Conservation (phyloP, 1,140 invertebrate species). For the Bicyclus anynana region DNA sequence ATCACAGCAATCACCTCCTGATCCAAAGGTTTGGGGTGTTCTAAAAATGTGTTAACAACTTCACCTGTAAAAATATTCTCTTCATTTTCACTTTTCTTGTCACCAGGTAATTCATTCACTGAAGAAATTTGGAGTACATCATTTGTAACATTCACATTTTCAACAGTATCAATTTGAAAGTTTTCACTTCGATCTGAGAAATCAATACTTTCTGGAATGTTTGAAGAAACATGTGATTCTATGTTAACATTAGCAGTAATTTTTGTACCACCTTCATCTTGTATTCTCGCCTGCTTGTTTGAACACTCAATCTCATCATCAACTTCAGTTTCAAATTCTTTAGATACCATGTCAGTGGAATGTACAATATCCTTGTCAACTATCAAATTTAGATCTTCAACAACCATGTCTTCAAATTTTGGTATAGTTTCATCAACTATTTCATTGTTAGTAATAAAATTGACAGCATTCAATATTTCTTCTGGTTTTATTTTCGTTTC, state of each 20-base stretch:
- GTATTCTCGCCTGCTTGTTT: slow-evolving; percentile 19
- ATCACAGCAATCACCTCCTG: background rate
- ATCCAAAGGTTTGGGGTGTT: background rate
- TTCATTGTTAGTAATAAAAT: slow-evolving; percentile 23
- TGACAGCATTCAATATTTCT: slow-evolving; percentile 25
- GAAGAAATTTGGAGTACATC: background rate
- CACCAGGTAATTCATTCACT: background rate
- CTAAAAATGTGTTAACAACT: no score
- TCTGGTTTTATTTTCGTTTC: slow-evolving; percentile 17
- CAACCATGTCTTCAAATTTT: slow-evolving; percentile 53
- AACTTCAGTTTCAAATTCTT: slow-evolving; percentile 19
- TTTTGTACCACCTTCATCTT: slow-evolving; percentile 26
- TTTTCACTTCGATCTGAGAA: background rate
- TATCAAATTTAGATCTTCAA: slow-evolving; percentile 73
- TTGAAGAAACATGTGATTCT: background rate
- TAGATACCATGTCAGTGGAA: slow-evolving; percentile 14
- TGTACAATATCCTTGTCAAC: slow-evolving; percentile 40
- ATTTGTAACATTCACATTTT: background rate
- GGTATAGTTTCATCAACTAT: slow-evolving; percentile 31
- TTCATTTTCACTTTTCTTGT: background rate
- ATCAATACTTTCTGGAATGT: background rate
- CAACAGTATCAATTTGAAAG: background rate
- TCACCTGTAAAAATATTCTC: background rate
- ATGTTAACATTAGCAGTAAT: background rate
- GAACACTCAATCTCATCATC: slow-evolving; percentile 16